Conservation (phyloP, 2,113 vertebrate species). For the Buteo buteo region DNA sequence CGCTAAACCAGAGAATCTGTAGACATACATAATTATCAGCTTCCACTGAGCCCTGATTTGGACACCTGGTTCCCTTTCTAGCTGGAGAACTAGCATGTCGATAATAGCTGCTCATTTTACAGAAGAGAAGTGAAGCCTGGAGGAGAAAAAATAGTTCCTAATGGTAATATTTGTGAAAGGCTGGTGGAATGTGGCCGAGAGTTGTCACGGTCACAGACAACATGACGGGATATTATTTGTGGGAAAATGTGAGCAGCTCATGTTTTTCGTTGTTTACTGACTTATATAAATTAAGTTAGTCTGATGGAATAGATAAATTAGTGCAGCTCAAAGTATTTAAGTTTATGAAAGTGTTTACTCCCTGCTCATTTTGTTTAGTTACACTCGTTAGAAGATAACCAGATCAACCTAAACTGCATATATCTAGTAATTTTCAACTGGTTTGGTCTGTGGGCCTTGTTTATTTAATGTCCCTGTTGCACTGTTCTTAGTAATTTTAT, state of each 20-base stretch:
- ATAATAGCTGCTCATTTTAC: background rate
- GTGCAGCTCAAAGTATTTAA: background rate
- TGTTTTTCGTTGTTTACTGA: background rate
- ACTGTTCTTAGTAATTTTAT: conserved; percentile 1
- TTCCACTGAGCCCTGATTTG: background rate
- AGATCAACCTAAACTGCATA: background rate
- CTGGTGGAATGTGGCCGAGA: background rate
- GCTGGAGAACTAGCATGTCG: background rate
- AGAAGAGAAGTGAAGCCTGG: background rate
- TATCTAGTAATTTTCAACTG: background rate
- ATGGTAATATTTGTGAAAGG: background rate
- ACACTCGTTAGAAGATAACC: background rate
- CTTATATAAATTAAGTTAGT: background rate
- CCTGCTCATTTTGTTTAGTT: background rate
- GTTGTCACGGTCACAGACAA: background rate
- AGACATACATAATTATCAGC: background rate
- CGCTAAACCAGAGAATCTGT: background rate
- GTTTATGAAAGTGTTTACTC: background rate
- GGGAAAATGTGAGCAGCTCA: background rate
- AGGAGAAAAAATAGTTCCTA: background rate
- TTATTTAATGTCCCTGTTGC: background rate
- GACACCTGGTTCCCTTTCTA: background rate
- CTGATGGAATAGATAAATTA: background rate
- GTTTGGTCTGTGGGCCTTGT: background rate
- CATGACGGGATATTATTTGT: background rate